These are phyloP conservation scores for Drosophila truncata DNA, from an alignment of 1,140 invertebrate genomes.

Conservation along the genomic window DNA sequence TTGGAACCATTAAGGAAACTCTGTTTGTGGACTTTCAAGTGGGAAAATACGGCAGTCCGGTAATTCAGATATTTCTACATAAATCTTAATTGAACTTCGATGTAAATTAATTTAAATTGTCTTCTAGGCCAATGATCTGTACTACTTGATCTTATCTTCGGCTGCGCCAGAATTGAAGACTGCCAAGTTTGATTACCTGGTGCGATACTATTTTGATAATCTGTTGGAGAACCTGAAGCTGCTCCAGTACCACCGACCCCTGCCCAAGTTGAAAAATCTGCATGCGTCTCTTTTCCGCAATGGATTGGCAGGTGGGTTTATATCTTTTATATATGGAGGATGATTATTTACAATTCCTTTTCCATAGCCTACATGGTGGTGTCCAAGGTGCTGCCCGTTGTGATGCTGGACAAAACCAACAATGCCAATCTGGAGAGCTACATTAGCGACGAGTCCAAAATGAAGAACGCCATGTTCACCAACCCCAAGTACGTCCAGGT, in stretches of 20 bases:
- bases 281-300: slow-evolving; percentile 70
- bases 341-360: background rate
- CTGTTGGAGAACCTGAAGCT: slow-evolving; percentile 74
- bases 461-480: slow-evolving; percentile 75
- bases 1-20: slow-evolving; percentile 83
- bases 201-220: slow-evolving; percentile 77
- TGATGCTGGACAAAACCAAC: slow-evolving; percentile 71
- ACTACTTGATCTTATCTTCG: slow-evolving; percentile 79
- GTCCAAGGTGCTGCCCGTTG: slow-evolving; percentile 76
- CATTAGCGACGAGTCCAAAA: slow-evolving; percentile 68
- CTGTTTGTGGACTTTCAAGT: slow-evolving; percentile 82
- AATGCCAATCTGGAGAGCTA: slow-evolving; percentile 57
- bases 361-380: slow-evolving; percentile 74
- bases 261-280: slow-evolving; percentile 74
- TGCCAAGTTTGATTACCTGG: slow-evolving; percentile 72
- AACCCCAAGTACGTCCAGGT: slow-evolving; percentile 78
- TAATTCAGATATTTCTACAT: background rate
- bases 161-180: slow-evolving; percentile 69
- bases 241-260: slow-evolving; percentile 75
- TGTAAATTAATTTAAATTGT: too few relatives aligned
- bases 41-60: slow-evolving; percentile 78
- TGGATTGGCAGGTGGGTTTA: slow-evolving; percentile 67
- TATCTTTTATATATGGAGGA: background rate
- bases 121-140: slow-evolving; percentile 70
- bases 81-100: background rate